These are phyloP conservation scores for Amphimallon solstitiale DNA, from an alignment of 2,888 invertebrate species.

Conservation along the genomic window DNA sequence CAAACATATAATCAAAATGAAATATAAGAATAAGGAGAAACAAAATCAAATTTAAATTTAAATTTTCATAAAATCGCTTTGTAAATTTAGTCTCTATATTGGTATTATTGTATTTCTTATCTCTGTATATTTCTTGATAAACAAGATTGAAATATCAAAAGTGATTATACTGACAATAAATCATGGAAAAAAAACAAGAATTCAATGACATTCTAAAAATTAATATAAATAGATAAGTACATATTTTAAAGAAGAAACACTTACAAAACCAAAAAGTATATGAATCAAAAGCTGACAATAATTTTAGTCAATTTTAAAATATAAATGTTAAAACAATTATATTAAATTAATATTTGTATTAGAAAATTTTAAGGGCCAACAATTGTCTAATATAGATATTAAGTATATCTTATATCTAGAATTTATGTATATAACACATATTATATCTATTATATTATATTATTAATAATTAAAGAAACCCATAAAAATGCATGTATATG, in stretches of 20 bases:
- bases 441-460: too few relatives aligned
- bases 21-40: too few relatives aligned
- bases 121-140: not conserved
- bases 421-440: constrained; percentile 26
- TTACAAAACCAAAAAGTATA: not conserved
- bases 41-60: too few relatives aligned
- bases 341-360: constrained; percentile 52
- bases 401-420: constrained; percentile 27
- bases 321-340: constrained; percentile 14
- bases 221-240: too few relatives aligned
- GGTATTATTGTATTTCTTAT: not conserved
- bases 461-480: not conserved
- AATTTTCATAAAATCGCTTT: too few relatives aligned
- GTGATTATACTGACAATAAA: constrained; percentile 36
- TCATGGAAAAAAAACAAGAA: not conserved
- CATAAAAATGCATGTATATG: constrained; percentile 21
- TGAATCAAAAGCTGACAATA: constrained; percentile 33
- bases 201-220: not conserved
- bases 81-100: not conserved
- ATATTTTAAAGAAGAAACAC: constrained; percentile 4
- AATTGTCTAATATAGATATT: constrained; percentile 55
- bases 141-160: not conserved
- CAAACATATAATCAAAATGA: too few relatives aligned
- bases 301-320: constrained; percentile 37
- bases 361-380: constrained; percentile 58